These are phyloP conservation scores for Junonia oenone DNA, from an alignment of 2,888 invertebrate genomes.

Conservation along the genomic window DNA sequence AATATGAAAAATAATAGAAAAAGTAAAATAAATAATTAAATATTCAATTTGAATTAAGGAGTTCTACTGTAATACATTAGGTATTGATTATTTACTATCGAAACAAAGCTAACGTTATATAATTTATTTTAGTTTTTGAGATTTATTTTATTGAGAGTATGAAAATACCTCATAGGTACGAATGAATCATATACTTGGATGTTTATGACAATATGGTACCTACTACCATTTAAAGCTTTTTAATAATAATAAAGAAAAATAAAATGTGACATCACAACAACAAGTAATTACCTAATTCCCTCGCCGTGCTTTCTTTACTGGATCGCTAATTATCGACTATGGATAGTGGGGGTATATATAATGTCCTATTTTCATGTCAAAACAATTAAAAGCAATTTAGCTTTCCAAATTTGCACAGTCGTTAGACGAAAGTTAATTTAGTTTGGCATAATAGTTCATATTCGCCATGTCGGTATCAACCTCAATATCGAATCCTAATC, in stretches of 20 bases:
- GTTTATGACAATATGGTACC: too few relatives aligned
- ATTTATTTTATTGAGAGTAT: too few relatives aligned
- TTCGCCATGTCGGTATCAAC: slow-evolving; percentile 31
- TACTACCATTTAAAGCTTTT: too few relatives aligned
- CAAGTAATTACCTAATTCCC: slow-evolving; percentile 27
- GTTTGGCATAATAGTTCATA: neutral
- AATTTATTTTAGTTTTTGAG: too few relatives aligned
- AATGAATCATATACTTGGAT: too few relatives aligned
- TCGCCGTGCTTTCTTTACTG: slow-evolving; percentile 23
- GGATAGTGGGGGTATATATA: slow-evolving; percentile 46
- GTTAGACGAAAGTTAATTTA: neutral
- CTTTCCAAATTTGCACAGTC: slow-evolving; percentile 41
- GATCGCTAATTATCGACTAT: slow-evolving; percentile 24
- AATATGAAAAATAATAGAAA: too few relatives aligned
- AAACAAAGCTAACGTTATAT: too few relatives aligned
- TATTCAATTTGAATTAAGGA: too few relatives aligned
- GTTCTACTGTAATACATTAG: too few relatives aligned
- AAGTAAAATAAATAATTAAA: too few relatives aligned
- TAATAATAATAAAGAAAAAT: neutral
- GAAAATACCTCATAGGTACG: too few relatives aligned
- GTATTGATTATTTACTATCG: too few relatives aligned
- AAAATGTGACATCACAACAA: slow-evolving; percentile 10
- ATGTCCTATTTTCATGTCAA: slow-evolving; percentile 35
- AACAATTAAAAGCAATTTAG: slow-evolving; percentile 38
- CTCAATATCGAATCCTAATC: slow-evolving; percentile 22